phyloP scores from a whole-genome alignment of 2,113 vertebrate genomes.

The Brachyhypopomus gauderio region DNA sequence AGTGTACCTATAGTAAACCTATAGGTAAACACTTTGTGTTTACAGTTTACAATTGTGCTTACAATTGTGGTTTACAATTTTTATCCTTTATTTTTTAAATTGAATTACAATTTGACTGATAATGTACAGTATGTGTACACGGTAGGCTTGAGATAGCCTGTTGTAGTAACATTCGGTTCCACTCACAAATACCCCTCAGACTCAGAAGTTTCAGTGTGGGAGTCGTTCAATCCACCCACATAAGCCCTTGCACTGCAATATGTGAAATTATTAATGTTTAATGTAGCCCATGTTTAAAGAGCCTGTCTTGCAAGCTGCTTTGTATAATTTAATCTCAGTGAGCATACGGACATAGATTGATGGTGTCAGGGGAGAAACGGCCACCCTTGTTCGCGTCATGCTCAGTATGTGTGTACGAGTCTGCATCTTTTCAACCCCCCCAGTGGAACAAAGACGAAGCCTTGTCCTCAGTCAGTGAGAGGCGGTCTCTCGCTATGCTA shows the following conservation, averaged over 20 bases:
- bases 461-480: constrained; percentile 45
- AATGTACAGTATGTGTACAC: no score
- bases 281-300: constrained; percentile 26
- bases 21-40: no score
- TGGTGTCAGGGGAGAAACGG: constrained; percentile 10
- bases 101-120: no score
- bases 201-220: no score
- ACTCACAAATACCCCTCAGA: no score
- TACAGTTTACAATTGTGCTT: no score
- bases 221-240: neutral
- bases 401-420: constrained; percentile 22
- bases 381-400: neutral
- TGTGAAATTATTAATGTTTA: constrained; percentile 29
- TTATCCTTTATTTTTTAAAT: no score
- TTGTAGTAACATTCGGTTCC: no score
- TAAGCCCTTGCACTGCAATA: neutral
- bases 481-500: constrained; percentile 18
- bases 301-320: neutral
- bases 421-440: constrained; percentile 14
- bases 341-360: constrained; percentile 1
- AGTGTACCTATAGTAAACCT: no score
- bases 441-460: constrained; percentile 42
- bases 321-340: constrained; percentile 24
- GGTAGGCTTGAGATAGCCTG: no score
- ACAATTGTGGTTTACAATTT: no score